phyloP scores from a whole-genome alignment of 2,797 vertebrate genomes.

The Anguilla megastoma region DNA sequence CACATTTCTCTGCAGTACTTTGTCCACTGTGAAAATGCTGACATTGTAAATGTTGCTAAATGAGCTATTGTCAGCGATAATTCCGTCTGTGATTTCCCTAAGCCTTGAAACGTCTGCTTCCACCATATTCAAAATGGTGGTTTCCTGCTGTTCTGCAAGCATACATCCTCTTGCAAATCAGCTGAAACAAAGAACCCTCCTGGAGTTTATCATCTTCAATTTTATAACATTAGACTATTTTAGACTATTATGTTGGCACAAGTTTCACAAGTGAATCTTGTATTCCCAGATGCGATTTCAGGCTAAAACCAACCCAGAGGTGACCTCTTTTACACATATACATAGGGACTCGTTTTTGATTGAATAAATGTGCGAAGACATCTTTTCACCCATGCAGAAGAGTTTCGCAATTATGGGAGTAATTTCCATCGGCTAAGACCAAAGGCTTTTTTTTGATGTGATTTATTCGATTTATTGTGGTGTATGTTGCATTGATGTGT shows the following conservation, averaged over 20 bases:
- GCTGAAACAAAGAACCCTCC: background rate
- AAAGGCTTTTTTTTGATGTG: background rate
- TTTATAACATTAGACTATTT: background rate
- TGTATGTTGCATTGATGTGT: background rate
- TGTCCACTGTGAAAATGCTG: slow-evolving; percentile 1
- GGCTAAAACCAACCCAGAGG: background rate
- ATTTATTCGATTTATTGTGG: background rate
- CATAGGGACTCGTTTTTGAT: background rate
- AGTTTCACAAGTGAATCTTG: background rate
- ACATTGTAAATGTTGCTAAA: background rate
- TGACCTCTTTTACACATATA: background rate
- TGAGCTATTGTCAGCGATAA: background rate
- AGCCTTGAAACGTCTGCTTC: background rate
- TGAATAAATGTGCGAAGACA: no score
- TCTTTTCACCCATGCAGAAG: no score
- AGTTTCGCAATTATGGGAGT: no score
- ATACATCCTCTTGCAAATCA: background rate
- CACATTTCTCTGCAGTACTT: background rate
- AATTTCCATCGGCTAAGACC: background rate
- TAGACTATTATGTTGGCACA: background rate
- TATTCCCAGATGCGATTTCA: background rate
- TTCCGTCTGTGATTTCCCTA: background rate
- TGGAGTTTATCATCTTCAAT: background rate
- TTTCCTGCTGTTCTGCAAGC: background rate
- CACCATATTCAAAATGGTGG: background rate